phyloP scores from a whole-genome alignment of 1,140 invertebrate species.

The Lepidostoma basale region DNA sequence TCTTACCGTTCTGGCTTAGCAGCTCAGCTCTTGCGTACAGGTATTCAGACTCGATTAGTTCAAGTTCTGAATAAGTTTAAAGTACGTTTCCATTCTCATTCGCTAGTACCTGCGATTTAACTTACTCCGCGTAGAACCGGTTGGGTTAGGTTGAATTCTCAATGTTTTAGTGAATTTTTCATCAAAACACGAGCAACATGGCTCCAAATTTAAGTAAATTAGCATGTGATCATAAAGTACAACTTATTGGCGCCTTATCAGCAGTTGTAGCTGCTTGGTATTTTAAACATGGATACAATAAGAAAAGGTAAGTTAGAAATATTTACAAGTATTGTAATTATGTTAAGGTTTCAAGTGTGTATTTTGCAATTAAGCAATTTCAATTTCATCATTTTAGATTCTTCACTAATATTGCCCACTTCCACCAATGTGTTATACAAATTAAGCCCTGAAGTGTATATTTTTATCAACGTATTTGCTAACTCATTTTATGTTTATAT shows the following conservation, averaged over 20 bases:
- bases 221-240: conserved; percentile 26
- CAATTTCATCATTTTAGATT: background rate
- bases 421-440: background rate
- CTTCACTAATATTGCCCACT: background rate
- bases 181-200: conserved; percentile 15
- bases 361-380: background rate
- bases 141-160: conserved; percentile 8
- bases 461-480: background rate
- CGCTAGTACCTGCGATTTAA: no score
- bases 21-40: no score
- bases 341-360: background rate
- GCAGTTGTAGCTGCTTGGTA: conserved; percentile 31
- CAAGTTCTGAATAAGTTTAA: no score
- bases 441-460: background rate
- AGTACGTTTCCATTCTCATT: no score
- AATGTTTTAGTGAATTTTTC: conserved; percentile 10
- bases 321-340: no score
- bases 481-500: no score
- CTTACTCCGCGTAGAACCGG: no score
- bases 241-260: conserved; percentile 20
- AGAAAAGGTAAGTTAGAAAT: conserved; percentile 22
- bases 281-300: conserved; percentile 28
- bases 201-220: conserved; percentile 31
- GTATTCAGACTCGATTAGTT: no score
- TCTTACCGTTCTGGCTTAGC: no score